These are phyloP conservation scores for Acipenser transmontanus DNA, from an alignment of 2,797 vertebrate genomes.

Conservation along the genomic window DNA sequence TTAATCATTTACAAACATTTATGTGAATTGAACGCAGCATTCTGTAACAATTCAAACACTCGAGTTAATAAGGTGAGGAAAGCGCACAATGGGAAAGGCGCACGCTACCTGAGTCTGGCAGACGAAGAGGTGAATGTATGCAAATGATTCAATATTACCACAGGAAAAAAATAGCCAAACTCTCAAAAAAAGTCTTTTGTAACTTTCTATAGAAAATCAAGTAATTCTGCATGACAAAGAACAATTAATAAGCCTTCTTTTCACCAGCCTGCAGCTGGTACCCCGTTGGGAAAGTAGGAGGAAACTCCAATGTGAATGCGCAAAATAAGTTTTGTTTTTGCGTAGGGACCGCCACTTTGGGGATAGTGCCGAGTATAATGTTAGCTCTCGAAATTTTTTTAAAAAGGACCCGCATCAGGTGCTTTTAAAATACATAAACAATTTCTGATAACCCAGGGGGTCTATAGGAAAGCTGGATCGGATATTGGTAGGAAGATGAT, in stretches of 20 bases:
- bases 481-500: constrained; percentile 17
- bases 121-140: constrained; percentile 46
- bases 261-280: constrained; percentile 89
- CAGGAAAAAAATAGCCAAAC: constrained; percentile 44
- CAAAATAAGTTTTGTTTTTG: constrained; percentile 50
- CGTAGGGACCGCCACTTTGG: constrained; percentile 38
- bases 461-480: constrained; percentile 19
- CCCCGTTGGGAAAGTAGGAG: constrained; percentile 74
- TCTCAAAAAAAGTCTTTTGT: constrained; percentile 64
- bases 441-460: constrained; percentile 6
- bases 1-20: constrained; percentile 9
- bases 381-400: constrained; percentile 28
- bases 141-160: constrained; percentile 44
- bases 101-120: constrained; percentile 48
- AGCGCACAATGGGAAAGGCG: constrained; percentile 3
- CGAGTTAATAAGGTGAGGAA: constrained; percentile 17
- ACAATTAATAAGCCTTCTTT: constrained; percentile 90
- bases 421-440: constrained; percentile 21
- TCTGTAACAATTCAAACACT: constrained; percentile 14
- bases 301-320: constrained; percentile 70
- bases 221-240: constrained; percentile 94
- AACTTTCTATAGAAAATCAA: constrained; percentile 71
- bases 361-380: constrained; percentile 36
- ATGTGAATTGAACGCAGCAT: constrained; percentile 11
- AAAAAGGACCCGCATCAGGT: constrained; percentile 32